phyloP scores from a whole-genome alignment of 2,113 vertebrate species.

The Ammodytes marinus region DNA sequence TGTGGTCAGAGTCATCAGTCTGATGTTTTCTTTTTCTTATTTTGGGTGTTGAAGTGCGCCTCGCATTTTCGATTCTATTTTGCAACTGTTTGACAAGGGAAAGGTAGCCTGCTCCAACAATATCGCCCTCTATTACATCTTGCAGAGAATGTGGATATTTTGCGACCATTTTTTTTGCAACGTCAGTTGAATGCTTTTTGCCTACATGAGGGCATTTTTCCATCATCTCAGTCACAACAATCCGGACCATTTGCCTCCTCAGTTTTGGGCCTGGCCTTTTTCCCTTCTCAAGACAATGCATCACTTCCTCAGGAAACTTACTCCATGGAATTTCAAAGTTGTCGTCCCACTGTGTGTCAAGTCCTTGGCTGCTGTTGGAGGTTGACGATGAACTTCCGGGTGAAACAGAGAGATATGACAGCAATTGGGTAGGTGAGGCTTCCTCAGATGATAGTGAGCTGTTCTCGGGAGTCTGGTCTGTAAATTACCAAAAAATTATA shows the following conservation, averaged over 20 bases:
- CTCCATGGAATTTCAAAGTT: slow-evolving; percentile 34
- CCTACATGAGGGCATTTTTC: slow-evolving; percentile 37
- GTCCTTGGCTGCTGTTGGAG: slow-evolving; percentile 12
- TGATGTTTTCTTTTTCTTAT: slow-evolving; percentile 39
- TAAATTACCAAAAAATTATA: not conserved
- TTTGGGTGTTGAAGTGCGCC: slow-evolving; percentile 6
- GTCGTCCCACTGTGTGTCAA: slow-evolving; percentile 17
- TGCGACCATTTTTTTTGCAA: slow-evolving; percentile 26
- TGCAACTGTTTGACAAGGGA: slow-evolving; percentile 12
- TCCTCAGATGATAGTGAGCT: slow-evolving; percentile 36
- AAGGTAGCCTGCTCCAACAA: slow-evolving; percentile 22
- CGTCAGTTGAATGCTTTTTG: slow-evolving; percentile 21
- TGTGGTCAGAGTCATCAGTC: slow-evolving; percentile 3
- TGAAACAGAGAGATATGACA: slow-evolving; percentile 22
- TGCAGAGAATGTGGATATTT: slow-evolving; percentile 26
- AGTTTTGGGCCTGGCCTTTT: slow-evolving; percentile 26
- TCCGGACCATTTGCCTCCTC: slow-evolving; percentile 40
- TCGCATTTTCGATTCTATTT: slow-evolving; percentile 33
- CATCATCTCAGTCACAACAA: slow-evolving; percentile 31
- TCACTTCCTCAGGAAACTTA: slow-evolving; percentile 29
- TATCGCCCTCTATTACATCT: slow-evolving; percentile 11
- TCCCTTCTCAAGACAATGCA: slow-evolving; percentile 27
- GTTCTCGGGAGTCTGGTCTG: slow-evolving; percentile 21
- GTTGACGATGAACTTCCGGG: slow-evolving; percentile 6
- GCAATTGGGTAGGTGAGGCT: slow-evolving; percentile 15